Conservation (phyloP, 2,113 vertebrate species). For the Nyctibius bracteatus region DNA sequence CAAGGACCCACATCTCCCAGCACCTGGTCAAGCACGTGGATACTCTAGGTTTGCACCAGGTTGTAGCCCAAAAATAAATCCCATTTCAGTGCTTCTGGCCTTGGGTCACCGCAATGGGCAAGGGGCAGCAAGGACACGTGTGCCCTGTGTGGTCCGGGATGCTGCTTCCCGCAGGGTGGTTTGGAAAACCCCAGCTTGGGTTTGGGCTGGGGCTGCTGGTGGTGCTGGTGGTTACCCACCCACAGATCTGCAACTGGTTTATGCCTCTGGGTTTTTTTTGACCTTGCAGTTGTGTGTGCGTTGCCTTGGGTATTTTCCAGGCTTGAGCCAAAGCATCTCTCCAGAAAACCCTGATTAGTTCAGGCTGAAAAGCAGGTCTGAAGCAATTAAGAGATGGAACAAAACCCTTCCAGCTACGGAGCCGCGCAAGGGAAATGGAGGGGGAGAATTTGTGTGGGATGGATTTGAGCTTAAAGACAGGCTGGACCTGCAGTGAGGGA, state of each 20-base stretch:
- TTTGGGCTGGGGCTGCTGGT: accelerated
- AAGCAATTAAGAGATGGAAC: neutral
- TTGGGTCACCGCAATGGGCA: accelerated
- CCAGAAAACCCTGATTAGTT: neutral
- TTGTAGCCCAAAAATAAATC: neutral
- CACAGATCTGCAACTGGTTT: neutral
- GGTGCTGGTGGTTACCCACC: neutral
- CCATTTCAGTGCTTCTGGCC: neutral
- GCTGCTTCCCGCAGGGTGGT: neutral
- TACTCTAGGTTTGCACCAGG: accelerated
- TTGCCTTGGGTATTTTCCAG: neutral
- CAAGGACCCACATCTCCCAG: too few species aligned
- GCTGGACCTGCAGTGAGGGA: neutral
- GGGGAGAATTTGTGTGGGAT: neutral
- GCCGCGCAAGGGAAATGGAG: accelerated
- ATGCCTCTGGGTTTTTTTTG: neutral
- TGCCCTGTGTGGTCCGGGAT: neutral
- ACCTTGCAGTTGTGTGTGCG: neutral
- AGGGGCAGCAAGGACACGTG: neutral
- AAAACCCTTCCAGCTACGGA: neutral
- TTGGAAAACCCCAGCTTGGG: neutral
- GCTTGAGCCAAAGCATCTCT: neutral
- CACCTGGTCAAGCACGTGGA: neutral
- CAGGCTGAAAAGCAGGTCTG: neutral
- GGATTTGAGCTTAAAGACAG: neutral